Evolutionary conservation across 2,113 vertebrate species (phyloP).

Genomic region (Zootoca vivipara): DNA sequence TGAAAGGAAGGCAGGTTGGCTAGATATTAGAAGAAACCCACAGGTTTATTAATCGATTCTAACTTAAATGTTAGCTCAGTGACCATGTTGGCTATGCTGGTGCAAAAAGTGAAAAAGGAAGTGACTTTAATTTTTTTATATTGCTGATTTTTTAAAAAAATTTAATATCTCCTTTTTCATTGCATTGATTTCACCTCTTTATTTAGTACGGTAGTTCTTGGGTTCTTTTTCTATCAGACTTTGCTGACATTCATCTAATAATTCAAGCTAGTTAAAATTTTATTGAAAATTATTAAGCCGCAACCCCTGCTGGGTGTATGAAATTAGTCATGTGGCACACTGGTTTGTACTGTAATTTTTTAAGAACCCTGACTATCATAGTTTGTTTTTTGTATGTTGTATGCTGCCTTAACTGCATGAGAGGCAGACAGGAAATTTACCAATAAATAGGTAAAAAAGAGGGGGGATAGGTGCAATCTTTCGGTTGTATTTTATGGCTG

Average conservation of each 20-base stretch:
- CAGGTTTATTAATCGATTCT: background rate
- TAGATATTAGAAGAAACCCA: background rate
- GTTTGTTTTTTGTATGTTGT: background rate
- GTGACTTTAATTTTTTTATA: background rate
- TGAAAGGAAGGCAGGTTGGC: background rate
- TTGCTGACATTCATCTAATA: background rate
- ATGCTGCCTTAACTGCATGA: background rate
- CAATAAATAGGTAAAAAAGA: background rate
- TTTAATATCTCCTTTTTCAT: background rate
- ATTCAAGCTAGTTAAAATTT: background rate
- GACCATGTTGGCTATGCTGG: background rate
- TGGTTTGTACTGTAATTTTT: background rate
- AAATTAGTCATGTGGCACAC: background rate
- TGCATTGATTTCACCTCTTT: background rate
- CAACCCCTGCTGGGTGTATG: background rate
- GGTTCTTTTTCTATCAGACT: background rate
- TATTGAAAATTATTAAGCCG: background rate
- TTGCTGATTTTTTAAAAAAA: background rate
- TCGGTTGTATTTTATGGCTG: background rate
- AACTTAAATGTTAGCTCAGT: background rate
- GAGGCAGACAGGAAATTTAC: background rate
- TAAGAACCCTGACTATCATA: rapidly evolving
- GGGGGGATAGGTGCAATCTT: background rate
- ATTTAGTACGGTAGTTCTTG: background rate
- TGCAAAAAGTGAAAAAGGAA: background rate